Evolutionary conservation across 2,888 invertebrate genomes (phyloP).

Genomic region (Kuschelorhynchus macadamiae): DNA sequence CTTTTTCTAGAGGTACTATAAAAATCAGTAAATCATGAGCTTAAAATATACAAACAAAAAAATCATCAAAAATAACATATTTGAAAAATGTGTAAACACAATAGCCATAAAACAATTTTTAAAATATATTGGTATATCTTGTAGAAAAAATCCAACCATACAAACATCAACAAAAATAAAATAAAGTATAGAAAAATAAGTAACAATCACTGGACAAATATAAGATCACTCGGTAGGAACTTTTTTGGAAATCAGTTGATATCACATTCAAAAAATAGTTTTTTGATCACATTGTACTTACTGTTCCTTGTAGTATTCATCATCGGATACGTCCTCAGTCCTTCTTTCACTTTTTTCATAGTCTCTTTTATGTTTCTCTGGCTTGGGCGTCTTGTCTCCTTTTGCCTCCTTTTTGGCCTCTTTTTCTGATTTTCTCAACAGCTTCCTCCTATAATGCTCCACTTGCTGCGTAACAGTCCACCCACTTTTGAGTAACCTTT

Average conservation of each 20-base stretch:
- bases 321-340: slow-evolving; percentile 65
- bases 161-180: slow-evolving; percentile 7
- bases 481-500: slow-evolving; percentile 78
- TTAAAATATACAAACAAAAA: slow-evolving; percentile 29
- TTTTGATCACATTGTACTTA: slow-evolving; percentile 60
- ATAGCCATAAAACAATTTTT: slow-evolving; percentile 4
- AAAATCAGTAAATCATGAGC: slow-evolving; percentile 60
- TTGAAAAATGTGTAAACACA: slow-evolving; percentile 7
- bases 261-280: slow-evolving; percentile 20
- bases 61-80: not conserved
- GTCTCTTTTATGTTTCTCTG: slow-evolving; percentile 65
- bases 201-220: slow-evolving; percentile 27
- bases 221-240: slow-evolving; percentile 27
- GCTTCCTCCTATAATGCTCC: slow-evolving; percentile 90
- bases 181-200: slow-evolving; percentile 13
- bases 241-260: slow-evolving; percentile 35
- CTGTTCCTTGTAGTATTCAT: slow-evolving; percentile 67
- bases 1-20: slow-evolving; percentile 68
- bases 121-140: slow-evolving; percentile 17
- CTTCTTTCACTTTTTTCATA: slow-evolving; percentile 64
- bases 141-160: not conserved
- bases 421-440: slow-evolving; percentile 80
- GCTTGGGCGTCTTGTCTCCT: slow-evolving; percentile 59
- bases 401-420: slow-evolving; percentile 64
- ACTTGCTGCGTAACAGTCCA: slow-evolving; percentile 88